Conservation (phyloP, 2,113 vertebrate genomes). For the Sylvietta virens region DNA sequence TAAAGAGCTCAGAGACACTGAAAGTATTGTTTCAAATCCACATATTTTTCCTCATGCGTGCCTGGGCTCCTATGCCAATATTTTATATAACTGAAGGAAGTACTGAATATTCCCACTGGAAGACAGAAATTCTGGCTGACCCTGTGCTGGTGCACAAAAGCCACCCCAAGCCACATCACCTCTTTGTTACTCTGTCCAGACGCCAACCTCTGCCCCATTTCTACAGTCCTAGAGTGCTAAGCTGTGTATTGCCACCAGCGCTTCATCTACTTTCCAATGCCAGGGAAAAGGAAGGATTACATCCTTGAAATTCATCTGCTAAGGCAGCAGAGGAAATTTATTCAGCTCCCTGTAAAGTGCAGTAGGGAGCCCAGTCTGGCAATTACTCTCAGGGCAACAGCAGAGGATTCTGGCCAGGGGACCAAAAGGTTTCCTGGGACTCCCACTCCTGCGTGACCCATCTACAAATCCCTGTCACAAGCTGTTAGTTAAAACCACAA, state of each 20-base stretch:
- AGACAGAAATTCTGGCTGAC: constrained; percentile 25
- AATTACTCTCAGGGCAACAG: neutral
- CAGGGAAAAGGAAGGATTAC: neutral
- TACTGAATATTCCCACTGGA: constrained; percentile 22
- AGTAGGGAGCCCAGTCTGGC: neutral
- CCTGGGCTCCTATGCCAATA: constrained; percentile 32
- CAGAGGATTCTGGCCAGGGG: neutral
- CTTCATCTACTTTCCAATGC: neutral
- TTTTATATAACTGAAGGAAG: constrained; percentile 55
- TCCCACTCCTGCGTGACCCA: neutral
- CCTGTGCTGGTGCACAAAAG: constrained; percentile 8
- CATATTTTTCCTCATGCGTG: constrained; percentile 53
- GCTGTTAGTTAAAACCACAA: constrained; percentile 10
- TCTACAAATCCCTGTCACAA: constrained; percentile 9
- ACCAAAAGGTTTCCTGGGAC: neutral
- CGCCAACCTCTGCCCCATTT: neutral
- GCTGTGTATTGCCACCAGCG: neutral
- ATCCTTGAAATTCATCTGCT: neutral
- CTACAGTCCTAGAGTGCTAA: neutral
- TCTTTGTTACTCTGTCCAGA: neutral
- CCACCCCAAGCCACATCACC: constrained; percentile 18
- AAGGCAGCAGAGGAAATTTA: neutral
- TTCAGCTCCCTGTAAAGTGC: neutral
- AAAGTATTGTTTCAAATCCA: constrained; percentile 55
- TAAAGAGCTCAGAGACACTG: constrained; percentile 52